Percentiles rank a stretch among this genome's conserved stretches.
These are phyloP conservation scores for Ammodramus savannarum DNA, from an alignment of 2,113 vertebrate species.

Conservation along the genomic window DNA sequence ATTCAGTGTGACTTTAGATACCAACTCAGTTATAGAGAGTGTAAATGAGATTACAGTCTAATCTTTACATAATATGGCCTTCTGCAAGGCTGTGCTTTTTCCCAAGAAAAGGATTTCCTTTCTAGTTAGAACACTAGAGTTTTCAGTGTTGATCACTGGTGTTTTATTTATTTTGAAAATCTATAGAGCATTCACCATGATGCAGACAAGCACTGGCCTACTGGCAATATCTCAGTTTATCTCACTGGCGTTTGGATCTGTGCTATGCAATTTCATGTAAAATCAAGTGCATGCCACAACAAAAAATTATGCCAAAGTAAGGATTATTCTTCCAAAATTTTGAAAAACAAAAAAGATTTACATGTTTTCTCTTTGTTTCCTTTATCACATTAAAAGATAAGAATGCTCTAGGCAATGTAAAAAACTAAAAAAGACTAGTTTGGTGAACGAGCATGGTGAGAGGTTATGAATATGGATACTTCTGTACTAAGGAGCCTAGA, in stretches of 20 bases:
- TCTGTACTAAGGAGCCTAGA: conserved; percentile 18
- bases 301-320: background rate
- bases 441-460: background rate
- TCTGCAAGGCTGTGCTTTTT: background rate
- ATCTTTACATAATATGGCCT: background rate
- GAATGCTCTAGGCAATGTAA: background rate
- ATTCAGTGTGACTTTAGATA: background rate
- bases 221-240: background rate
- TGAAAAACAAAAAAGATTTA: background rate
- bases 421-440: conserved; percentile 5
- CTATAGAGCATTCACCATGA: background rate
- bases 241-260: background rate
- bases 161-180: background rate
- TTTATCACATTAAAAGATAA: background rate
- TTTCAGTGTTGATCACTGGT: background rate
- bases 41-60: background rate
- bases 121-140: background rate
- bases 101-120: background rate
- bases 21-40: background rate
- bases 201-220: background rate
- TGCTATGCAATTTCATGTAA: background rate
- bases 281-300: background rate
- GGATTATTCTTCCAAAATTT: background rate
- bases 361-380: background rate
- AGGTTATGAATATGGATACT: conserved; percentile 22